These are phyloP conservation scores for Mesocentrotus franciscanus DNA, from an alignment of 53 echinoderm and acorn worm species.

Conservation along the genomic window DNA sequence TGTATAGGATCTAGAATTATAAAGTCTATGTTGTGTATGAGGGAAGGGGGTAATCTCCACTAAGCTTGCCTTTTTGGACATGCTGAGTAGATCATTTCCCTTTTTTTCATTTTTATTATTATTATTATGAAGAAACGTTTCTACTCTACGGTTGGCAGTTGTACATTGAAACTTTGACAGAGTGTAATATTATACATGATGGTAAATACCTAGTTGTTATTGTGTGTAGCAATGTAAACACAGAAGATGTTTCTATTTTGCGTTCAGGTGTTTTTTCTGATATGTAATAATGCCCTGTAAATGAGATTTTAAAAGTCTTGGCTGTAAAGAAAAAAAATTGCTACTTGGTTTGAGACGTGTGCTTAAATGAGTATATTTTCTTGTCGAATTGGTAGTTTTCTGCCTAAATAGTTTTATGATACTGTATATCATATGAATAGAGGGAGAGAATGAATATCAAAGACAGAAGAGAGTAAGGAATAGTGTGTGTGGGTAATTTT, in stretches of 20 bases:
- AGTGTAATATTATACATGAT: slow-evolving; percentile 66
- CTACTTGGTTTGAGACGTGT: background rate
- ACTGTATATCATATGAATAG: background rate
- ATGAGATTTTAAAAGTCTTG: slow-evolving; percentile 71
- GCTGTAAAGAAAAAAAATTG: slow-evolving; percentile 59
- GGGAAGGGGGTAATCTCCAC: background rate
- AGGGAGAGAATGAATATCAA: background rate
- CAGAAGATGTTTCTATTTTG: slow-evolving; percentile 67
- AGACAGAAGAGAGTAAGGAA: background rate
- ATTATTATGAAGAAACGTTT: slow-evolving; percentile 42
- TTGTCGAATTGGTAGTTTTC: background rate
- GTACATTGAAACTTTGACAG: slow-evolving; percentile 65
- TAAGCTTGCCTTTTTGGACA: slow-evolving; percentile 52
- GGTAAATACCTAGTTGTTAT: slow-evolving; percentile 60
- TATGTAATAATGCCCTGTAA: slow-evolving; percentile 72
- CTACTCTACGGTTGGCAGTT: slow-evolving; percentile 57
- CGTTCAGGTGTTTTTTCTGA: slow-evolving; percentile 69
- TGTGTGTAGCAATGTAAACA: slow-evolving; percentile 52
- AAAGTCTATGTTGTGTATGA: slow-evolving; percentile 64
- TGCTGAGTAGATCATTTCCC: slow-evolving; percentile 15
- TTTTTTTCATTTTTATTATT: slow-evolving; percentile 25
- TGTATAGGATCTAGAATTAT: slow-evolving; percentile 66
- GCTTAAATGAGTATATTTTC: background rate
- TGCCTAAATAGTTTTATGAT: background rate
- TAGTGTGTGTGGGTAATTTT: background rate